Conservation (phyloP, 2,113 vertebrate species). For the Pampusana beccarii region DNA sequence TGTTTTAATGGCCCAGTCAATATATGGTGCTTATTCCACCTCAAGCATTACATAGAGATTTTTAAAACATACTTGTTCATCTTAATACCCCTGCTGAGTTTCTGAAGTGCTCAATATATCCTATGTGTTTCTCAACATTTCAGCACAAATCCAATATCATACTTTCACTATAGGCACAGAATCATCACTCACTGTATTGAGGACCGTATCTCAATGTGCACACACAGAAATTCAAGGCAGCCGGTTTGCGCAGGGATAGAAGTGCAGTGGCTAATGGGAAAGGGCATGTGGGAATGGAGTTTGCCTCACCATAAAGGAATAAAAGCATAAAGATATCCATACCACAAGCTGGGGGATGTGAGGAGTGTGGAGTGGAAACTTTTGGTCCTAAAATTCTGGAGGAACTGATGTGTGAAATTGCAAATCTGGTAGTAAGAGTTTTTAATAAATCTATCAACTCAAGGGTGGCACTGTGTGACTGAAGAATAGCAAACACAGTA, state of each 20-base stretch:
- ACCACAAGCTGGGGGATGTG: neutral
- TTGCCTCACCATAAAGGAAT: neutral
- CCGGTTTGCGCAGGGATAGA: neutral
- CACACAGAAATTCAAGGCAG: neutral
- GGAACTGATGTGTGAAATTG: slow-evolving; percentile 70
- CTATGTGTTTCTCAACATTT: slow-evolving; percentile 21
- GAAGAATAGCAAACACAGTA: slow-evolving; percentile 30
- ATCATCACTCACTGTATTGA: neutral
- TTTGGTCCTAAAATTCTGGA: slow-evolving; percentile 59
- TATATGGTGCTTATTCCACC: slow-evolving; percentile 18
- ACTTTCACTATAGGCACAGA: neutral
- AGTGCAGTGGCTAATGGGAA: neutral
- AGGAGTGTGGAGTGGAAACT: slow-evolving; percentile 19
- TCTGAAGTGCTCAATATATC: slow-evolving; percentile 28
- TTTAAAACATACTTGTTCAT: slow-evolving; percentile 53
- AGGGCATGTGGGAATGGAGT: neutral
- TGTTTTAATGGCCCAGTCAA: slow-evolving; percentile 5
- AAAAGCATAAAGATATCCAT: neutral
- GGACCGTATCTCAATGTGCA: neutral
- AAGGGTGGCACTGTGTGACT: slow-evolving; percentile 65
- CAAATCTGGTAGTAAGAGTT: slow-evolving; percentile 65
- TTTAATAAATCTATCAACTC: slow-evolving; percentile 70
- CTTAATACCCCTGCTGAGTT: slow-evolving; percentile 5
- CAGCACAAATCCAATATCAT: slow-evolving; percentile 23
- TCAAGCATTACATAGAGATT: slow-evolving; percentile 5